Evolutionary conservation across 1,140 invertebrate species (phyloP).

Genomic region (Lucilia sericata): DNA sequence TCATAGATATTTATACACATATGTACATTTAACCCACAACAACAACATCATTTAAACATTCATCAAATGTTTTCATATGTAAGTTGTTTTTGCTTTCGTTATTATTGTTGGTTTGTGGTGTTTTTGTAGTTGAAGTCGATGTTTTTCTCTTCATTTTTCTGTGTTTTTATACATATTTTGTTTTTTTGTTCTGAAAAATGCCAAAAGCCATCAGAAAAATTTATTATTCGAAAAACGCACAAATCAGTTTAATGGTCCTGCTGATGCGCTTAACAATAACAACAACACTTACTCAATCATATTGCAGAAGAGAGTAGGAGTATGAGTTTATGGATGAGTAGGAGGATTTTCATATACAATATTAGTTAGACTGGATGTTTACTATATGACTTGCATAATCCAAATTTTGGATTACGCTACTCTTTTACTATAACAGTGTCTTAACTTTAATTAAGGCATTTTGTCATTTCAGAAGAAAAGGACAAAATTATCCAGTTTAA

Average conservation of each 20-base stretch:
- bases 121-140: background rate
- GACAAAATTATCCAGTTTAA: too few relatives aligned
- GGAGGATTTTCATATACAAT: too few relatives aligned
- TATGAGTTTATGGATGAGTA: background rate
- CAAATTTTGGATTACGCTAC: too few relatives aligned
- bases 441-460: too few relatives aligned
- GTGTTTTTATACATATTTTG: background rate
- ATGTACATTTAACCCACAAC: background rate
- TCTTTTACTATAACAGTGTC: too few relatives aligned
- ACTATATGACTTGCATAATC: too few relatives aligned
- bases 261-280: constrained; percentile 5
- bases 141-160: background rate
- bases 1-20: background rate
- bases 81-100: too few relatives aligned
- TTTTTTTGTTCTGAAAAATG: background rate
- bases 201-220: constrained; percentile 1
- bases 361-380: too few relatives aligned
- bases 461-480: too few relatives aligned
- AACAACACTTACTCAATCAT: constrained; percentile 6
- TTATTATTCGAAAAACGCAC: constrained; percentile 6
- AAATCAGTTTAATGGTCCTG: constrained; percentile 6
- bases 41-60: background rate
- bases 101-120: background rate
- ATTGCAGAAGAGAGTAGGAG: background rate
- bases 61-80: background rate